Percentiles rank a stretch among this genome's conserved stretches.
phyloP scores from a whole-genome alignment of 2,113 vertebrate species.

The Motacilla alba region DNA sequence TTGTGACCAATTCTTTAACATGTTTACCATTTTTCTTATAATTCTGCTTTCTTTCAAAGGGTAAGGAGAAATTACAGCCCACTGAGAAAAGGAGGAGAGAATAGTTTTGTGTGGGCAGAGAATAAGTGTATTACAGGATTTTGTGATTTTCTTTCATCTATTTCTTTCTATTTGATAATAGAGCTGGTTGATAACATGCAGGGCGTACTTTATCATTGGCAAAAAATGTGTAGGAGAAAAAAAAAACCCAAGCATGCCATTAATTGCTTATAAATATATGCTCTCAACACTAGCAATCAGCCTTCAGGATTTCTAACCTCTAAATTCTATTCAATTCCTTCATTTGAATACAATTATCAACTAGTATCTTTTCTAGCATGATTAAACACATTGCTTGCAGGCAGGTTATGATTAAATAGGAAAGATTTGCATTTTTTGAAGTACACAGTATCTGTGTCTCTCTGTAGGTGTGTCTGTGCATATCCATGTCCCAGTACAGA shows the following conservation, averaged over 20 bases:
- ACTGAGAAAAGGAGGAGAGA: neutral
- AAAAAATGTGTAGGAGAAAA: slow-evolving; percentile 27
- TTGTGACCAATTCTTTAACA: slow-evolving; percentile 20
- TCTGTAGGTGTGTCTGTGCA: neutral
- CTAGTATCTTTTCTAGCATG: slow-evolving; percentile 6
- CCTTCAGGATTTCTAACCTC: slow-evolving; percentile 28
- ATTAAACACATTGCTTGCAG: neutral
- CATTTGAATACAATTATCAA: slow-evolving; percentile 44
- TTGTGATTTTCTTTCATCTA: slow-evolving; percentile 19
- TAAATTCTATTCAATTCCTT: slow-evolving; percentile 15
- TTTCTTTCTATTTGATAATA: slow-evolving; percentile 29
- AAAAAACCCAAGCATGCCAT: neutral
- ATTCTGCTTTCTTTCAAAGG: slow-evolving; percentile 42
- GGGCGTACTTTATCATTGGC: slow-evolving; percentile 19
- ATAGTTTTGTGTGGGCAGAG: slow-evolving; percentile 32
- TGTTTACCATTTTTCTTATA: slow-evolving; percentile 42
- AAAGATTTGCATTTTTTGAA: neutral
- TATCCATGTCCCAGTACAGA: neutral
- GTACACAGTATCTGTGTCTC: neutral
- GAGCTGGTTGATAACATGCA: slow-evolving; percentile 23
- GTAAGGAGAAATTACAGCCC: slow-evolving; percentile 10
- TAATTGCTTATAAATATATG: slow-evolving; percentile 66
- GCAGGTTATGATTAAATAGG: neutral
- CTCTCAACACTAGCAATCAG: slow-evolving; percentile 20
- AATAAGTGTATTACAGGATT: slow-evolving; percentile 23